Percentiles rank a stretch among this genome's conserved stretches.
Conservation (phyloP, 2,113 vertebrate genomes). For the Pontoporia blainvillei region DNA sequence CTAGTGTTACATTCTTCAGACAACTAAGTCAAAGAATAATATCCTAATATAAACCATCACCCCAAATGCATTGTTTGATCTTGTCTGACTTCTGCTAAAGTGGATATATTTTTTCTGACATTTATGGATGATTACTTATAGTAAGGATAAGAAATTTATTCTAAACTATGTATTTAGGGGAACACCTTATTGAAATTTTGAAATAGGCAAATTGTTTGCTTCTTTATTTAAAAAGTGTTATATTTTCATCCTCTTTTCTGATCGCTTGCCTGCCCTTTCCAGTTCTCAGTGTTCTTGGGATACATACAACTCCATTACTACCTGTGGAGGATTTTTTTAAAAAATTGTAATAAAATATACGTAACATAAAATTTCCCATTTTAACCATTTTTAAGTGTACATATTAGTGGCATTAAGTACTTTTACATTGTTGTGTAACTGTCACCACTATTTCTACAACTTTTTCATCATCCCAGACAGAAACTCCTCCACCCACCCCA, state of each 20-base stretch:
- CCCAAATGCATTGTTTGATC: background rate
- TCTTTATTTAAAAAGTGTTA: background rate
- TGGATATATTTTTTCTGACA: background rate
- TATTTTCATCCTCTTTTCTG: background rate
- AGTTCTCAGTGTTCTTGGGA: background rate
- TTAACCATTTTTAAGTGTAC: background rate
- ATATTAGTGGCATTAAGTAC: background rate
- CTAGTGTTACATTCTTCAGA: slow-evolving; percentile 10
- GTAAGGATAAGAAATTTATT: background rate
- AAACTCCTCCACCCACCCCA: background rate
- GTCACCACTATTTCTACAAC: background rate
- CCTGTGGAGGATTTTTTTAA: background rate
- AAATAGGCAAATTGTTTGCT: background rate
- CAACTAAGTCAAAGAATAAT: background rate
- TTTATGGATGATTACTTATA: background rate
- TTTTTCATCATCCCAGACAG: background rate
- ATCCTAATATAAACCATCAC: background rate
- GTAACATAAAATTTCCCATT: background rate
- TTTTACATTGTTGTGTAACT: background rate
- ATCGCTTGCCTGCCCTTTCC: background rate
- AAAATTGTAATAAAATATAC: background rate
- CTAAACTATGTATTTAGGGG: background rate
- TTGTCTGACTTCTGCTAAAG: background rate
- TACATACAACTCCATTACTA: background rate
- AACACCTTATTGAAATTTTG: background rate